These are phyloP conservation scores for Drosophila murphyi DNA, from an alignment of 1,140 invertebrate genomes.

Conservation along the genomic window DNA sequence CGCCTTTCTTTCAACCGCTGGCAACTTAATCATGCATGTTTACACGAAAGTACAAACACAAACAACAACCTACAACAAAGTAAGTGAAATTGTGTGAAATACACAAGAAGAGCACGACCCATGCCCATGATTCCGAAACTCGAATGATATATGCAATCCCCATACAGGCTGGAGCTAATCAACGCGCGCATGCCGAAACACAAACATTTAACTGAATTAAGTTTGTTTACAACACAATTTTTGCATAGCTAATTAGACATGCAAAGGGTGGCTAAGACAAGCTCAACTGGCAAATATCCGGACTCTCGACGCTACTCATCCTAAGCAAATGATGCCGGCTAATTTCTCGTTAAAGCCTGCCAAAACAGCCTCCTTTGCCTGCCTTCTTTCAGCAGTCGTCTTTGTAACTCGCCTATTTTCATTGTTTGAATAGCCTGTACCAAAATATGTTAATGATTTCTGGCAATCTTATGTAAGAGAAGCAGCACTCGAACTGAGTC, in stretches of 20 bases:
- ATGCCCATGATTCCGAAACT: neutral
- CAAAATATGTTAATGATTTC: slow-evolving; percentile 3
- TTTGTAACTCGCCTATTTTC: slow-evolving; percentile 3
- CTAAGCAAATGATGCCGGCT: slow-evolving; percentile 33
- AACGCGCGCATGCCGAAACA: slow-evolving; percentile 71
- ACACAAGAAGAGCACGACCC: slow-evolving; percentile 11
- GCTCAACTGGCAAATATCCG: slow-evolving; percentile 34
- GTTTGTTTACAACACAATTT: slow-evolving; percentile 74
- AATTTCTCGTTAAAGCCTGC: slow-evolving; percentile 26
- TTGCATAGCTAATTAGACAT: slow-evolving; percentile 79
- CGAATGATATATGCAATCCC: slow-evolving; percentile 23
- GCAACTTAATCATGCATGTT: slow-evolving; percentile 80
- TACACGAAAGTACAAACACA: slow-evolving; percentile 79
- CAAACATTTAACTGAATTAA: slow-evolving; percentile 83
- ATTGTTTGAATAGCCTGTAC: slow-evolving; percentile 4
- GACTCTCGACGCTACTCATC: neutral
- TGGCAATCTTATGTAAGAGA: slow-evolving; percentile 1
- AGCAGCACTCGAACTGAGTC: neutral
- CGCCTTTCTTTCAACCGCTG: slow-evolving; percentile 42
- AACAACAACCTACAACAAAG: slow-evolving; percentile 68
- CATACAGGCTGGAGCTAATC: slow-evolving; percentile 55
- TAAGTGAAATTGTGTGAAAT: slow-evolving; percentile 48
- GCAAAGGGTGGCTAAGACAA: slow-evolving; percentile 23
- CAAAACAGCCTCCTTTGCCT: neutral
- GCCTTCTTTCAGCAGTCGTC: neutral